Evolutionary conservation across 1,140 invertebrate genomes (phyloP), one percentile per base, ranked within the genome.

Genomic region (Monomorium pharaonis): DNA sequence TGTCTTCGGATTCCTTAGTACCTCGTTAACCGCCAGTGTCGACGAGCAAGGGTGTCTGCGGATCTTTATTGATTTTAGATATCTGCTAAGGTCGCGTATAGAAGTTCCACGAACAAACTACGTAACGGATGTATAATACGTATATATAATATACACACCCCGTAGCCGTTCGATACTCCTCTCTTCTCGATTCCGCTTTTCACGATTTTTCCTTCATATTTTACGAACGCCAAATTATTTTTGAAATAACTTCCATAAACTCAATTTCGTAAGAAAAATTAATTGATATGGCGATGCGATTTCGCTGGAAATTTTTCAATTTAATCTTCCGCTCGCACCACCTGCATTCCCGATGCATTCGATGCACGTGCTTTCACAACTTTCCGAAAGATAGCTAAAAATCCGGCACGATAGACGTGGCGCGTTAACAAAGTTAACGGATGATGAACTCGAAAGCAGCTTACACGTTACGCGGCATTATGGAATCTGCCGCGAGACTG

Each of bases 41-140:
- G 30, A 42, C 47, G 56, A 70, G 62, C 6, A 33, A 84, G 47
- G 37, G 80, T 84, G 69, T 86, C 49, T 58, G 74, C 65, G 80
- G 62, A 21, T 87, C 72, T 90, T 89, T 86, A 90, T 90, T 84
- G 86, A 83, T 76, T 69, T 76, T 74, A 51, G 74, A 88, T 88
- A 89, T 72, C 85, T 47, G 51, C 51, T 65, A 62, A 78, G 76
- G 62, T 72, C 62, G 87, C 72, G 24, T 69, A 54, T 54, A 69
- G 27, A 78, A 16, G 21, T 30, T 63, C 3, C 30, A 30, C 37
- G 24, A 56, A 70, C 72, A 18, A 81, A 81, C 49, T 56, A 33
- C 30, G 3, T 65, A n/a, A 70, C 12, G 9, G 44, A 47, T 30
- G 10, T 30, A n/a, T 70, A 18, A n/a, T 30, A 16, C 56, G 24